Base-by-base conservation (phyloP, 2,113 vertebrate species). In the Paracanthobrama guichenoti region DNA sequence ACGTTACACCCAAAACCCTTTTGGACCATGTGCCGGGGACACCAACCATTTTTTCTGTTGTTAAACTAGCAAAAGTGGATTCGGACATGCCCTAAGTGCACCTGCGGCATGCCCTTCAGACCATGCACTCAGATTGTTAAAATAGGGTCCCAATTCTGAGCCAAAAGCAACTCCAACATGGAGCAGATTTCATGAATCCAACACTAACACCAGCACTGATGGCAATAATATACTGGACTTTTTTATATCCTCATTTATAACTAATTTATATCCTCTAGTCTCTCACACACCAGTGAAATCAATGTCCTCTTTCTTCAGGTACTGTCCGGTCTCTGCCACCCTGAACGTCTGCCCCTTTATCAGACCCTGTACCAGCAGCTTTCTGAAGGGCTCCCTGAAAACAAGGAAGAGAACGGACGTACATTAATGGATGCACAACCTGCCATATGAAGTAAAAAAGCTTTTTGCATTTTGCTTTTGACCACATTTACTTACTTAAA, bases 321-420 rank as follows among this genome's bases (percentile, higher is more conserved):
- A 99, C 85, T 93, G 96, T 20, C 98, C 96, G 2, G 93, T 95
- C 83, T 94, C 93, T 2, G 93, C 79, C 13, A 95, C 90, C 82
- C 94, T 95, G 91, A 96, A 99, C 0, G 98, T 99, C 90, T 95
- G 96, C 88, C 96, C 97, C 92, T 99, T 99, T 92, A 99, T 97
- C 71, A 99, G 94, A 82, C 98, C 98, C 90, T 99, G 98, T 22
- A 98, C 96, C 87, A 99, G 93, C 82, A 99, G 95, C 87, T 98
- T 98, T 83, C 87, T 82, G 89, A 99, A 99, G 77, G 98, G 98
- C 85, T 99, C 98, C 91, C 98, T 99, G 84, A 6, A 59, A 35
- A 64, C 2, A 66, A 73, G n/a, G 1, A 73, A 57, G 14, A 77
- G 12, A 59, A 84, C 42, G 62, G 28, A 85, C 44, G 66, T 3